Percentiles rank a stretch among this genome's conserved stretches.
Conservation (phyloP, 2,113 vertebrate species). For the Ariopsis seemanni region DNA sequence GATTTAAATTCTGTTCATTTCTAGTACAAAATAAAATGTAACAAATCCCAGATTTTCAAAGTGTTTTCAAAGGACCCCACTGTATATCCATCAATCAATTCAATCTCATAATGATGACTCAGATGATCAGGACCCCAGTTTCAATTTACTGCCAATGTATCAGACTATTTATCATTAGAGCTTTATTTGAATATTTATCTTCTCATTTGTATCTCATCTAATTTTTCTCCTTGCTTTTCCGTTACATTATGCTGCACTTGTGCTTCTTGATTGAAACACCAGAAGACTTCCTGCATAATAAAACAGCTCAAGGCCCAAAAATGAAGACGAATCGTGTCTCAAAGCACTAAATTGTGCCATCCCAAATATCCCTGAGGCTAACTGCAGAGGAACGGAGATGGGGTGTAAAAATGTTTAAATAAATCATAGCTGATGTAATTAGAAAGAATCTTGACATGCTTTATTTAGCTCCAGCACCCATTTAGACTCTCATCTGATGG, state of each 20-base stretch:
- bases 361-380: constrained; percentile 65
- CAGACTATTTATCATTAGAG: too few species aligned
- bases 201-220: not conserved
- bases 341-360: constrained; percentile 64
- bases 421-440: constrained; percentile 62
- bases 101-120: not conserved
- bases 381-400: constrained; percentile 73
- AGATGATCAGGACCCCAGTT: not conserved
- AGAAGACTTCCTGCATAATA: constrained; percentile 32
- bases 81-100: not conserved
- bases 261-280: constrained; percentile 10
- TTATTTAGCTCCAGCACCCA: constrained; percentile 40
- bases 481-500: constrained; percentile 36
- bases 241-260: not conserved
- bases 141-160: not conserved
- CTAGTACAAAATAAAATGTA: not conserved
- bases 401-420: constrained; percentile 69
- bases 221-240: not conserved
- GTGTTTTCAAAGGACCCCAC: not conserved
- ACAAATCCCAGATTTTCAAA: not conserved
- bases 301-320: constrained; percentile 34
- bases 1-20: not conserved
- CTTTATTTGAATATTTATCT: not conserved
- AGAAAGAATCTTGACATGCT: constrained; percentile 54
- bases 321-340: constrained; percentile 64